Evolutionary conservation across 2,113 vertebrate species (phyloP), one percentile per base, ranked within the genome.

Genomic region (Polypterus bichir): DNA sequence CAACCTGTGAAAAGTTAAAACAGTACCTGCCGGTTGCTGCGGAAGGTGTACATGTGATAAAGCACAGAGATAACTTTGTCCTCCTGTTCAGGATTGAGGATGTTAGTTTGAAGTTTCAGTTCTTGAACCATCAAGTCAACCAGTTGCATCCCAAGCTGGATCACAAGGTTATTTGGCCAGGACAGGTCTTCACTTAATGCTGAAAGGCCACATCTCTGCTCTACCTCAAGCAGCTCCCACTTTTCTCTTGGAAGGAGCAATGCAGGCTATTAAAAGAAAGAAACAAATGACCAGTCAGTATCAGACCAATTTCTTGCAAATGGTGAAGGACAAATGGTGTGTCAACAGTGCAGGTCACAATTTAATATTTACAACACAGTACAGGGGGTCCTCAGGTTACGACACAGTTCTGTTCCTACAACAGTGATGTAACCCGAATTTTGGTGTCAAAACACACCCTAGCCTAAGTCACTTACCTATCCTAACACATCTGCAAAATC

Each of bases 21-120:
- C 63, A 56, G 67, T 76, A 92, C 94, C 93, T 97, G 91, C 44
- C 76, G 82, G 51, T 59, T 82, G 75, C 81, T 90, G 5, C 81
- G 91, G 76, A 95, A 98, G 49, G 91, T 85, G 67, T 98, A 98
- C 77, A 97, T 82, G 45, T 99, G 96, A 71, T 97, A 98, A 27
- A 99, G 86, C 52, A 91, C 82, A 0, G 93, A 90, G 66, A 98
- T 85, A 48, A 75, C 73, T 51, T 71, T 86, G 54, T 61, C 59
- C 9, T 80, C 47, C 5, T 67, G 49, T 9, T 59, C 64, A 0
- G 59, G 70, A 2, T 69, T 80, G 6, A 86, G 74, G 64, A 87
- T 67, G 71, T 86, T 78, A 62, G 69, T 81, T 1, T 83, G 82
- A 66, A 98, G 76, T 72, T 83, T 91, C 7, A 92, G 71, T 1